Percentiles rank a stretch among this genome's conserved stretches.
Evolutionary conservation across 2,797 vertebrate genomes (phyloP).

Genomic region (Smutsia gigantea): DNA sequence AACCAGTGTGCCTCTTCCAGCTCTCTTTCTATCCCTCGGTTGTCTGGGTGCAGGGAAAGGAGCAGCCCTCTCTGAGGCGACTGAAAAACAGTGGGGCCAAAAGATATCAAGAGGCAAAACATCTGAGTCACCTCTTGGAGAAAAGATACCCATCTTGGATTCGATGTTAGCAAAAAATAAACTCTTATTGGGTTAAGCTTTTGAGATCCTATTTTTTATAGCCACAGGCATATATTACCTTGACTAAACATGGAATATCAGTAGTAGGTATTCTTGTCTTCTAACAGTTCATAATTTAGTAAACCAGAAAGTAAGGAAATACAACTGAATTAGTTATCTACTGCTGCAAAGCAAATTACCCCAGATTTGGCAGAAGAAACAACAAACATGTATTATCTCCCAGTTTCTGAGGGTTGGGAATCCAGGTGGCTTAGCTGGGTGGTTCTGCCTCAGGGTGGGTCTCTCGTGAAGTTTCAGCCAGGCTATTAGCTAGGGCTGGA

Average conservation of each 20-base stretch:
- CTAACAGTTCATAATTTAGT: not conserved
- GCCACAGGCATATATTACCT: not conserved
- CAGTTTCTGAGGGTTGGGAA: not conserved
- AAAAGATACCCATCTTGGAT: not conserved
- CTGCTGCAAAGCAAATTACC: not conserved
- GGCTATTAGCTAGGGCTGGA: not conserved
- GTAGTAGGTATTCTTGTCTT: not conserved
- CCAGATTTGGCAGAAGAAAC: not conserved
- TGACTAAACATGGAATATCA: not conserved
- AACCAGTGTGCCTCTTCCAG: not conserved
- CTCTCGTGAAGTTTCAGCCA: not conserved
- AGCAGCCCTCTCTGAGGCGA: not conserved
- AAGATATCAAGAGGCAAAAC: not conserved
- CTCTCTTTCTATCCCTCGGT: not conserved
- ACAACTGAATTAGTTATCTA: not conserved
- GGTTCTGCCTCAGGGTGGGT: fast-evolving
- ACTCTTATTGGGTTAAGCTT: not conserved
- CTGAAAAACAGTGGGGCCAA: not conserved
- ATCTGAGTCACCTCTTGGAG: not conserved
- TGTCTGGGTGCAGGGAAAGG: not conserved
- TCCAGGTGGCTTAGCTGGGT: not conserved
- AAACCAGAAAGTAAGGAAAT: not conserved
- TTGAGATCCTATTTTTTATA: not conserved
- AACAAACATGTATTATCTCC: not conserved
- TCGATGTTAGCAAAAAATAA: not conserved